phyloP scores from a whole-genome alignment of 2,797 vertebrate species.

The Kryptopterus vitreolus region DNA sequence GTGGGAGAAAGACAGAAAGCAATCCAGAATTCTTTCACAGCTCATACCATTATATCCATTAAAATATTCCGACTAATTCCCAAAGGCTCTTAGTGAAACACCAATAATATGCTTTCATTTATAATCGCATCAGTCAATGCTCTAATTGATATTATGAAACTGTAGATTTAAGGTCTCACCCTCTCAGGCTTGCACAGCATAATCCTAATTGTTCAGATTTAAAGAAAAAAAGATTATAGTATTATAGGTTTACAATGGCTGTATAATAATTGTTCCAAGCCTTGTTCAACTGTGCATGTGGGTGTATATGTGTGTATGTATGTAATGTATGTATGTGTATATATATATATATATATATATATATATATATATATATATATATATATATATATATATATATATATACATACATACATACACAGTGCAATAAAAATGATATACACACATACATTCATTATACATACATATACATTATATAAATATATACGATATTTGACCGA shows the following conservation, averaged over 20 bases:
- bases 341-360: too few species aligned
- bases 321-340: too few species aligned
- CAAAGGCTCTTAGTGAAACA: slow-evolving; percentile 2
- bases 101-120: neutral
- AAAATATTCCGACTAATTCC: neutral
- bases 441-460: too few species aligned
- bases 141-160: neutral
- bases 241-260: neutral
- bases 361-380: too few species aligned
- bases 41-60: neutral
- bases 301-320: neutral
- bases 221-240: neutral
- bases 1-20: neutral
- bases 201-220: neutral
- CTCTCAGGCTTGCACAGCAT: neutral
- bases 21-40: neutral
- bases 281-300: neutral
- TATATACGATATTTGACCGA: neutral
- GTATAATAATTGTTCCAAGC: neutral
- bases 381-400: too few species aligned
- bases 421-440: too few species aligned
- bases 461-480: neutral
- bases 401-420: too few species aligned
- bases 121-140: slow-evolving; percentile 26
- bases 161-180: neutral